Evolutionary conservation across 2,113 vertebrate species (phyloP).

Genomic region (Daphoenositta chrysoptera): DNA sequence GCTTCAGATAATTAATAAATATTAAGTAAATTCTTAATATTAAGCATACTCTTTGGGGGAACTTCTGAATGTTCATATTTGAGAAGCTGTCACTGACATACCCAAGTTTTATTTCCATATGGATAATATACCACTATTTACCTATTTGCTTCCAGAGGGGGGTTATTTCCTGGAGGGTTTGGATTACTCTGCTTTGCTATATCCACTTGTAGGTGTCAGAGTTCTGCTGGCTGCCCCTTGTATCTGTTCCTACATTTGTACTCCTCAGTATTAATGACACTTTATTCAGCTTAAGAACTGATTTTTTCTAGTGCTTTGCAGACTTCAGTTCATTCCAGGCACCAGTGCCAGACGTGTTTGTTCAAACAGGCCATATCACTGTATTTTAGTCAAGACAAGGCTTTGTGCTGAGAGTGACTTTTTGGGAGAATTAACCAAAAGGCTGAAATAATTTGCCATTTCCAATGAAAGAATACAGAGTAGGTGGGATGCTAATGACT

Average conservation of each 20-base stretch:
- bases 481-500: constrained; percentile 6
- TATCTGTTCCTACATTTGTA: background rate
- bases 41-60: background rate
- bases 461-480: background rate
- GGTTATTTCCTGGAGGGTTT: background rate
- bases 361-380: background rate
- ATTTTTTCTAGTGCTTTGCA: background rate
- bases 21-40: background rate
- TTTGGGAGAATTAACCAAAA: background rate
- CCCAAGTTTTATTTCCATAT: background rate
- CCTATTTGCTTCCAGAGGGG: background rate
- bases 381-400: background rate
- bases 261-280: background rate
- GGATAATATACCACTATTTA: background rate
- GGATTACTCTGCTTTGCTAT: background rate
- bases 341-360: background rate
- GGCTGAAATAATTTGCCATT: background rate
- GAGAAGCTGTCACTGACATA: background rate
- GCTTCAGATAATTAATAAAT: background rate
- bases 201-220: background rate
- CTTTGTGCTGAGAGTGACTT: background rate
- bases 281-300: background rate
- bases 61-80: background rate
- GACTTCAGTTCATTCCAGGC: background rate
- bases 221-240: background rate